Evolutionary conservation across 2,113 vertebrate species (phyloP).

Genomic region (Chloebia gouldiae): DNA sequence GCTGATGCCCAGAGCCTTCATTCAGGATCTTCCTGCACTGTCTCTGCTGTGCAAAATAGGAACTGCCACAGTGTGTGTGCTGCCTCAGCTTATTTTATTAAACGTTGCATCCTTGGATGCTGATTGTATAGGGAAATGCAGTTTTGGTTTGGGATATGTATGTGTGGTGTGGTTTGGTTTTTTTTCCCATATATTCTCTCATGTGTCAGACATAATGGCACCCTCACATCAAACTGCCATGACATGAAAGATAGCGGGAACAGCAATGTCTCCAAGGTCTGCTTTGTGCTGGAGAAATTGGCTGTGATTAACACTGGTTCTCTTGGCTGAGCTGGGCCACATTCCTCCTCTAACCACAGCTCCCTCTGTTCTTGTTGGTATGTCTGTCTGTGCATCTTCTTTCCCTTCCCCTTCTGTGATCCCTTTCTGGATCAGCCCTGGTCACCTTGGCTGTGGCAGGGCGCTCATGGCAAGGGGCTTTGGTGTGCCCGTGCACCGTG

Average conservation of each 20-base stretch:
- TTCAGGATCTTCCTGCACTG: not conserved
- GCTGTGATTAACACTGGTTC: not conserved
- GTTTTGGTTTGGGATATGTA: not conserved
- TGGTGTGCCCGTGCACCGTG: accelerated
- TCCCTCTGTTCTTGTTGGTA: not conserved
- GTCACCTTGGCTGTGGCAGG: not conserved
- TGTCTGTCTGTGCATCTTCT: not conserved
- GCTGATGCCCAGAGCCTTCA: not conserved
- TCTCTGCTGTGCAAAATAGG: not conserved
- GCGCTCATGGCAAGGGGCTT: not conserved
- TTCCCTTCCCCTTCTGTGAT: not conserved
- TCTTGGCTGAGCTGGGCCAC: not conserved
- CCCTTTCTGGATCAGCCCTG: not conserved
- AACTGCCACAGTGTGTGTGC: not conserved
- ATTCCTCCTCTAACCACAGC: not conserved
- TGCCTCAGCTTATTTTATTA: not conserved
- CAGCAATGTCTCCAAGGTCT: not conserved
- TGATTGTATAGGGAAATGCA: not conserved
- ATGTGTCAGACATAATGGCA: not conserved
- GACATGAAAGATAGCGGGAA: not conserved
- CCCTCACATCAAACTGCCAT: not conserved
- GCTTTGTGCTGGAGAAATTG: not conserved
- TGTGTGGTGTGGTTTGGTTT: not conserved
- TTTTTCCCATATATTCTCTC: not conserved
- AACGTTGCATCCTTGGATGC: not conserved